Base-by-base conservation (phyloP, 2,797 vertebrate species). In the Typhlichthys eigenmanni region DNA sequence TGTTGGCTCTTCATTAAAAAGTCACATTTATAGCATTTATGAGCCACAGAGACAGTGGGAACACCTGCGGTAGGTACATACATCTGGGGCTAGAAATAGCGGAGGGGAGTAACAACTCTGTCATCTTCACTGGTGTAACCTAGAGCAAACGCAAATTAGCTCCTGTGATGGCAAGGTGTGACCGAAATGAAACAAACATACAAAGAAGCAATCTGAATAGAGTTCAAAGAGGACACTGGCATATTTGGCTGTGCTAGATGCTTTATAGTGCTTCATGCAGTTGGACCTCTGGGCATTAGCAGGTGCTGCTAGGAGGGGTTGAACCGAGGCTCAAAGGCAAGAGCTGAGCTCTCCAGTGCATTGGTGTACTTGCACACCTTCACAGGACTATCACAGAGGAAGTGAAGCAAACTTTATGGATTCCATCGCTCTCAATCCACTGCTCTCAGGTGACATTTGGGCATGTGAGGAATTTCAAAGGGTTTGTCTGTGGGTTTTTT, bases 101-200 rank as follows among this genome's bases (percentile, higher is more conserved):
- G 58, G 32, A 56, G 10, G 64, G 53, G 50, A 13, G 0, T 56
- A 52, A 80, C 78, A 69, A 80, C 68, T 85, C 84, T 91, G 88
- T 91, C 87, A 91, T 89, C 89, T 91, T 87, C 77, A 71, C 80
- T 43, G 86, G 76, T 82, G 87, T 91, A 91, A 93, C 91, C 90
- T 88, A 86, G 88, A 93, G 90, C 89, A 85, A 83, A 84, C 79
- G 77, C 83, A 91, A 90, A 90, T 91, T 83, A 90, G 86, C 86
- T 88, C 88, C 83, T 91, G 83, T 89, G 85, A 90, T 91, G 88
- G 85, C 84, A 83, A 84, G 84, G 87, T 91, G 88, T 86, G 90
- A 92, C 88, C 80, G 75, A 88, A 90, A 89, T 89, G 85, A 91
- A 92, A 89, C 79, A 90, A 92, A 91, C 89, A 88, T 69, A 90